Percentiles rank a stretch among this genome's conserved stretches.
These are phyloP conservation scores for Microcebus murinus DNA, from an alignment of 2,113 vertebrate genomes.

Conservation along the genomic window DNA sequence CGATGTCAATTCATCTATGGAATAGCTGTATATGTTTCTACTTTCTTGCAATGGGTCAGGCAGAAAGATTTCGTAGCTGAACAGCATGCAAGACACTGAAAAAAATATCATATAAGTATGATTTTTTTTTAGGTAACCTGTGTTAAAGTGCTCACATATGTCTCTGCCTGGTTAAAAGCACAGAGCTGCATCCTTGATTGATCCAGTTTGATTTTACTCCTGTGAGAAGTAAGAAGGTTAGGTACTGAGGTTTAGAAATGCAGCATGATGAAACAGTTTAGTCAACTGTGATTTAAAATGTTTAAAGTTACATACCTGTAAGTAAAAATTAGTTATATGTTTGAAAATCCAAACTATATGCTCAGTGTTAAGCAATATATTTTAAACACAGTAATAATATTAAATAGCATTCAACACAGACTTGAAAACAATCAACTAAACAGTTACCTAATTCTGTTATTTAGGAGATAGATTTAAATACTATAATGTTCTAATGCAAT, in stretches of 20 bases:
- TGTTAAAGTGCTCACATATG: constrained; percentile 84
- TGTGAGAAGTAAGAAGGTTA: constrained; percentile 88
- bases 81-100: constrained; percentile 87
- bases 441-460: neutral
- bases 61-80: constrained; percentile 81
- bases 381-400: neutral
- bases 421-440: neutral
- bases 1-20: constrained; percentile 76
- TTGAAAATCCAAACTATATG: neutral
- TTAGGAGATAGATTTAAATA: neutral
- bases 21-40: constrained; percentile 69
- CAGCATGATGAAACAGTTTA: constrained; percentile 64
- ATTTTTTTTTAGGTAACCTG: constrained; percentile 87
- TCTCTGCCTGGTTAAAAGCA: constrained; percentile 89
- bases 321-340: constrained; percentile 19
- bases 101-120: constrained; percentile 81
- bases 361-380: neutral
- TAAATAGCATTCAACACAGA: constrained; percentile 25
- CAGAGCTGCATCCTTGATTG: constrained; percentile 85
- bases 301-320: constrained; percentile 1
- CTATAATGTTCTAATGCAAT: neutral
- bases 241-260: constrained; percentile 76
- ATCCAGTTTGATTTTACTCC: constrained; percentile 87
- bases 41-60: constrained; percentile 83
- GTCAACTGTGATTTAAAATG: constrained; percentile 39